phyloP scores from a whole-genome alignment of 2,888 invertebrate genomes.

The Troides oblongomaculatus region DNA sequence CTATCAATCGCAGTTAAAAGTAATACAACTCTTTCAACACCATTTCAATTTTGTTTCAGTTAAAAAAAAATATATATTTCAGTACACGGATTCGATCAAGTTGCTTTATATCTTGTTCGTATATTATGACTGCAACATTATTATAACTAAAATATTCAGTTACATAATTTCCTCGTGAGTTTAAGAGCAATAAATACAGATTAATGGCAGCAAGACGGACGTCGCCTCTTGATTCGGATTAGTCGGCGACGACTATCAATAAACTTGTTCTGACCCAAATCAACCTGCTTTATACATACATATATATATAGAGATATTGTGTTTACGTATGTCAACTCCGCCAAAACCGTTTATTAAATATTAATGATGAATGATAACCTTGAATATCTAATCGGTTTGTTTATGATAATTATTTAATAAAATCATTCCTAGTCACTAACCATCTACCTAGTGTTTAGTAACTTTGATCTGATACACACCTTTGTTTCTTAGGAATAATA shows the following conservation, averaged over 20 bases:
- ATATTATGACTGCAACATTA: constrained; percentile 11
- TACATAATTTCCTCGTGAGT: constrained; percentile 19
- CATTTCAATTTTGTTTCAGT: not conserved
- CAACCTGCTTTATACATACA: constrained; percentile 9
- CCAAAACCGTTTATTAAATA: constrained; percentile 7
- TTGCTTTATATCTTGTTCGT: constrained; percentile 6
- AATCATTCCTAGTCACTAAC: not conserved
- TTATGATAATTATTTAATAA: not conserved
- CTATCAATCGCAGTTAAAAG: not conserved
- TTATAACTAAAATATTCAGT: constrained; percentile 9
- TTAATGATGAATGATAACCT: constrained; percentile 1
- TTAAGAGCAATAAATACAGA: constrained; percentile 23
- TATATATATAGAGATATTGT: not conserved
- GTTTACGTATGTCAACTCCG: constrained; percentile 10
- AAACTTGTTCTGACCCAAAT: constrained; percentile 23
- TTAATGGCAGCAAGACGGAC: constrained; percentile 19
- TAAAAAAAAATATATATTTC: not conserved
- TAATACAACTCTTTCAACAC: not conserved
- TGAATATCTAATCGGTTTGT: not conserved
- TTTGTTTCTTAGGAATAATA: no score
- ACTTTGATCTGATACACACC: no score
- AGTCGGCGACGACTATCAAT: constrained; percentile 13
- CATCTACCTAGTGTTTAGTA: not conserved
- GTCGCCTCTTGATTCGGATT: constrained; percentile 21
- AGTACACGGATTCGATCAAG: not conserved